phyloP scores from a whole-genome alignment of 2,797 vertebrate genomes.

The Gymnothorax reevesii region DNA sequence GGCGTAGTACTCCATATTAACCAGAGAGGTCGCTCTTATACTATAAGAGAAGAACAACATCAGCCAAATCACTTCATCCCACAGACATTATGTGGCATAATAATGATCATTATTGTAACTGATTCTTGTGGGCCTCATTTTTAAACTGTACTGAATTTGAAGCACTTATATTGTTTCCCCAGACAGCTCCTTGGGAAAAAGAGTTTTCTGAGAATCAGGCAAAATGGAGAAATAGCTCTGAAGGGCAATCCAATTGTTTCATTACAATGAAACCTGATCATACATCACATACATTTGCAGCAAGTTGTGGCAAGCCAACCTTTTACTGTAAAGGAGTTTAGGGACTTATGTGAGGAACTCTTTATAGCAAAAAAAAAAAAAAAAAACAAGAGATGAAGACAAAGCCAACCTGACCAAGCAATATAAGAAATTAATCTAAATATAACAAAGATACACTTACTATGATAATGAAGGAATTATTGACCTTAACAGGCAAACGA shows the following conservation, averaged over 20 bases:
- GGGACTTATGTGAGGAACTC: neutral
- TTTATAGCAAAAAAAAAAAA: neutral
- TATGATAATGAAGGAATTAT: neutral
- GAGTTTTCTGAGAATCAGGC: neutral
- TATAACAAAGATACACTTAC: neutral
- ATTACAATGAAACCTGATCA: neutral
- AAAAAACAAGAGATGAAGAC: neutral
- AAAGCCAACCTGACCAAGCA: neutral
- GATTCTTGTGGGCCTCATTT: neutral
- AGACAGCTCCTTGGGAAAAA: neutral
- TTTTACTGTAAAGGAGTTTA: neutral
- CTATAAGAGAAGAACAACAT: too few species aligned
- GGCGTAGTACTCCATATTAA: too few species aligned
- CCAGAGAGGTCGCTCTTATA: too few species aligned
- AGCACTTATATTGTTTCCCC: neutral
- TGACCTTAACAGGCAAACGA: neutral
- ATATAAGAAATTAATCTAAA: neutral
- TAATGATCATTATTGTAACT: neutral
- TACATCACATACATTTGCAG: neutral
- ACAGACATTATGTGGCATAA: too few species aligned
- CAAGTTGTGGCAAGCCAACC: neutral
- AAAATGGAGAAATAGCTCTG: neutral
- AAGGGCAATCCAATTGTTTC: neutral
- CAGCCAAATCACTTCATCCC: too few species aligned
- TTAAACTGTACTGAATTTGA: neutral